Base-by-base conservation (phyloP, 2,888 invertebrate genomes). In the Exephanes ischioxanthus region DNA sequence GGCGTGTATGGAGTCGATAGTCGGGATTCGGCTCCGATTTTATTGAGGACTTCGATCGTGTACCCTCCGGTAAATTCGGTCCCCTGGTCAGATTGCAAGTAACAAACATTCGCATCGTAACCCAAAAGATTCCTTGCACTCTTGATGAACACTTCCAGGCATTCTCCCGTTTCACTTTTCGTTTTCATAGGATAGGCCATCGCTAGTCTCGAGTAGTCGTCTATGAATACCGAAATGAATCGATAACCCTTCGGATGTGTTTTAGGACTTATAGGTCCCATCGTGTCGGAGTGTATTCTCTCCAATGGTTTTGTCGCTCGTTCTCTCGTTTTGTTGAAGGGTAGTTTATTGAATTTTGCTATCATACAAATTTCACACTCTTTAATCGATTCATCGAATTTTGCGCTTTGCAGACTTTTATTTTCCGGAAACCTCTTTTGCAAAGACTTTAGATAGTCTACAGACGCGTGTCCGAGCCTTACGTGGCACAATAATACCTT, bases 41-140 rank as follows among this genome's bases (percentile, higher is more conserved):
- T 26, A 87, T 75, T 1, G 83, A 30, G 30, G 30, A 30, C 84
- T 55, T 83, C 80, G 37, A 53, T 53, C 9, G 83, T 81, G 81
- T 63, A 22, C 82, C 83, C 80, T 16, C 88, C 84, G 3, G 83
- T 87, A 22, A 66, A 87, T 66, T 88, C 83, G 1, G 87, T 88
- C 16, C 87, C 87, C 68, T 78, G 79, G 67, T 87, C 87, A 4
- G 84, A 75, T 16, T 76, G 68, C 5, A 83, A 33, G 51, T 86
- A 86, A 58, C 86, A 88, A 9, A 85, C 73, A 66, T 84, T 87
- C 45, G 79, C 83, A 77, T 88, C 66, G 71, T 58, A 55, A 2
- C 87, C 87, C 41, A 89, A 75, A 22, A 89, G 33, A 67, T 89
- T 90, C 83, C 89, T 75, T 33, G 87, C 77, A 51, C 84, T 71